Conservation (phyloP, 2,888 invertebrate species). For the Drosophila lacicola region DNA sequence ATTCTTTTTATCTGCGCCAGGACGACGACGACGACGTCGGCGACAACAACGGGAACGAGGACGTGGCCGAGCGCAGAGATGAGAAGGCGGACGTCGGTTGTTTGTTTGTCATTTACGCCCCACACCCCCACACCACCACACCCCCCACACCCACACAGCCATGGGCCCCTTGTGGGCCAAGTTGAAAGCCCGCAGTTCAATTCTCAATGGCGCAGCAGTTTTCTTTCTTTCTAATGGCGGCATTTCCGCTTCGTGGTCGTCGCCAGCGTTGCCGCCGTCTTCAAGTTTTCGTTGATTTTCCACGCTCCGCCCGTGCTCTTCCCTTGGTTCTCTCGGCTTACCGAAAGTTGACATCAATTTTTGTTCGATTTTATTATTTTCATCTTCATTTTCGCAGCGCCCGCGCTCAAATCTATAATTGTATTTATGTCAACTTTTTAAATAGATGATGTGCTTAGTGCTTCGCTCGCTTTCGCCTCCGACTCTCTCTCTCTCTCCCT, state of each 20-base stretch:
- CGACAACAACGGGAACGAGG: slow-evolving; percentile 16
- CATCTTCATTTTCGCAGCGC: slow-evolving; percentile 78
- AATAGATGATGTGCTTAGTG: slow-evolving; percentile 80
- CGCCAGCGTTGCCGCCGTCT: slow-evolving; percentile 49
- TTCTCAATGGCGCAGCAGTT: slow-evolving; percentile 82
- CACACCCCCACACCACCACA: neutral
- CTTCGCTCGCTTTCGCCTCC: neutral
- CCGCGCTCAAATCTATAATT: slow-evolving; percentile 78
- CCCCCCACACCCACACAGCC: neutral
- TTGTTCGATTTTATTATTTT: slow-evolving; percentile 81
- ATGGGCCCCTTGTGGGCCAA: slow-evolving; percentile 45
- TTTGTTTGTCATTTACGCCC: slow-evolving; percentile 79
- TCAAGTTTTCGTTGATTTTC: slow-evolving; percentile 45
- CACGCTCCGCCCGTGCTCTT: neutral
- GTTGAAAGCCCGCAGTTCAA: slow-evolving; percentile 77
- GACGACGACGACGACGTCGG: slow-evolving; percentile 37
- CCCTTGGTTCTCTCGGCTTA: slow-evolving; percentile 26
- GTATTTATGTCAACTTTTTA: slow-evolving; percentile 81
- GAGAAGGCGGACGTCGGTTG: slow-evolving; percentile 71
- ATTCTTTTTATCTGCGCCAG: slow-evolving; percentile 80
- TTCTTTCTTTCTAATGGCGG: slow-evolving; percentile 77
- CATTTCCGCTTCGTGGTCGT: slow-evolving; percentile 72
- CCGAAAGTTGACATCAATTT: slow-evolving; percentile 80
- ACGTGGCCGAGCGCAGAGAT: neutral
- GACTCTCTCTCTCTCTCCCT: neutral